A percentile compares a stretch with the other conserved stretches of the same genome.
These are phyloP conservation scores for Thripadectes ignobilis DNA, from an alignment of 2,797 vertebrate genomes.

Conservation along the genomic window DNA sequence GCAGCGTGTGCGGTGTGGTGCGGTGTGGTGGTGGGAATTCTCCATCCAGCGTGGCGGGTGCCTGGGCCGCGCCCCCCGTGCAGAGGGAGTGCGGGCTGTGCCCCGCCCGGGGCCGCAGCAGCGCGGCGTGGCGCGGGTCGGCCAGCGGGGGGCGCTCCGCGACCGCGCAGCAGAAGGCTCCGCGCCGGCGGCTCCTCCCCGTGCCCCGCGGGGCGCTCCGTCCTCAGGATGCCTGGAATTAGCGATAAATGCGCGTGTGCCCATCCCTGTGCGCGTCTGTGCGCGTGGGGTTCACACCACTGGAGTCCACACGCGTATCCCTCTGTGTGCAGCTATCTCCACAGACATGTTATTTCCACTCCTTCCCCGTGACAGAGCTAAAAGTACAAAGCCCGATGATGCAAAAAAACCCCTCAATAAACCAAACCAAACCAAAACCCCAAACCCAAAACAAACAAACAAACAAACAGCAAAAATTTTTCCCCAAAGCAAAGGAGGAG, in stretches of 20 bases:
- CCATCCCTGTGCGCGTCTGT: fast-evolving
- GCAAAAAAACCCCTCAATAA: neutral
- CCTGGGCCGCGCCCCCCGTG: neutral
- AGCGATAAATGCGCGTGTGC: fast-evolving
- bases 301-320: fast-evolving
- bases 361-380: neutral
- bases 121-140: fast-evolving
- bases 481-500: neutral
- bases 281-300: fast-evolving
- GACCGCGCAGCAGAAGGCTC: neutral
- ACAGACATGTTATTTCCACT: fast-evolving
- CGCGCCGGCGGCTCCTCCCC: fast-evolving
- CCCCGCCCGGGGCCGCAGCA: no score
- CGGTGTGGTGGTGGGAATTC: fast-evolving
- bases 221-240: fast-evolving
- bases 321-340: fast-evolving
- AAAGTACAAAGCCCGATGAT: fast-evolving
- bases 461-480: neutral
- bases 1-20: fast-evolving
- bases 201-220: fast-evolving
- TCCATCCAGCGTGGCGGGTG: neutral
- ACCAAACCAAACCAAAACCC: neutral
- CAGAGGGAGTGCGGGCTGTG: neutral
- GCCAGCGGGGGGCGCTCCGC: neutral
- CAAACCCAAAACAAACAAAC: neutral